Percentiles rank a stretch among this genome's conserved stretches.
Evolutionary conservation across 2,888 invertebrate genomes (phyloP).

Genomic region (Slavum lentiscoides): DNA sequence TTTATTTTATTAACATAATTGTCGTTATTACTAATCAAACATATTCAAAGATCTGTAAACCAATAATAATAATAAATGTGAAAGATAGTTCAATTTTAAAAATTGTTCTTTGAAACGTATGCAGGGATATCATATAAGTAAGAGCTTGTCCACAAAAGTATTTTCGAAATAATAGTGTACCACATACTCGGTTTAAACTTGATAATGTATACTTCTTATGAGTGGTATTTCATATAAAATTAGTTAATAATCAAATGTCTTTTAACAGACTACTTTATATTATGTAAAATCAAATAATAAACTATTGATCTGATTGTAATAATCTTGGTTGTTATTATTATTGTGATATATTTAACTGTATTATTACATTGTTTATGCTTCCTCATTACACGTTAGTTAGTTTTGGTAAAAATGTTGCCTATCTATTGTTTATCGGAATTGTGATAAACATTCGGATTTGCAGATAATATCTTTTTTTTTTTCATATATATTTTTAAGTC

Average conservation of each 20-base stretch:
- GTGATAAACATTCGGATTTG: neutral
- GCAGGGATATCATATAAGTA: neutral
- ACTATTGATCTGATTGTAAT: slow-evolving; percentile 29
- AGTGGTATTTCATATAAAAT: slow-evolving; percentile 3
- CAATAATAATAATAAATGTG: neutral
- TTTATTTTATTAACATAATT: neutral
- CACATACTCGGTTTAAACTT: neutral
- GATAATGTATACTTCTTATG: neutral
- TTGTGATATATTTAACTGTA: slow-evolving; percentile 34
- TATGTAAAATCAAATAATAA: neutral
- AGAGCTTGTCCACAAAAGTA: neutral
- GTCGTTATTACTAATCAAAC: neutral
- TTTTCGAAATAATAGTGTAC: neutral
- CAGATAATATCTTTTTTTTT: neutral
- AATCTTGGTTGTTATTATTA: slow-evolving; percentile 26
- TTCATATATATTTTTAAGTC: neutral
- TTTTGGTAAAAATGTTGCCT: neutral
- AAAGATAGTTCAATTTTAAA: neutral
- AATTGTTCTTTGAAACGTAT: slow-evolving; percentile 8
- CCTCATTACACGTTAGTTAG: slow-evolving; percentile 5
- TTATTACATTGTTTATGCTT: slow-evolving; percentile 13
- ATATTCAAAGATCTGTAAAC: neutral
- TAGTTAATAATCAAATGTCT: slow-evolving; percentile 16
- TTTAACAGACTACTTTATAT: slow-evolving; percentile 13
- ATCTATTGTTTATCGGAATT: neutral